Evolutionary conservation across 2,888 invertebrate species (phyloP), one percentile per base, ranked within the genome.

Genomic region (Hylaea fasciaria): DNA sequence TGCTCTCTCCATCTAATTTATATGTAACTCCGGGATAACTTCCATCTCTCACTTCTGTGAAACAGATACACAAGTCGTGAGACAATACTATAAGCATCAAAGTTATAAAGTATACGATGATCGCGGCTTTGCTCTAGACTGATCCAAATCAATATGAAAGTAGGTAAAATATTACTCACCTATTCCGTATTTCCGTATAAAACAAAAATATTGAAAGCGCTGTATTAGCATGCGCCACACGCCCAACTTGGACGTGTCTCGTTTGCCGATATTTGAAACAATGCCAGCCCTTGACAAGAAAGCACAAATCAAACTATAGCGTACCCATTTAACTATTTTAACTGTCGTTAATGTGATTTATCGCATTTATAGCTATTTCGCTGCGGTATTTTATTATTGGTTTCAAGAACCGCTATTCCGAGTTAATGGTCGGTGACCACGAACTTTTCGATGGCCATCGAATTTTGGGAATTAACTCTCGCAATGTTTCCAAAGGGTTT

Each of bases 191-290:
- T 52, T 52, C 52, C 43, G 52, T 52, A 57, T 80, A 73, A 78
- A 81, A 82, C 81, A 84, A 86, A 87, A 87, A 87, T 86, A 87
- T 85, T 83, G 83, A 84, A 86, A 85, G 80, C 76, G 71, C 46
- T 71, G 68, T 62, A 79, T 86, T 83, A 77, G 71, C 76, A 89
- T 89, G 86, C 87, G 62, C 72, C 73, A 78, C 88, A 83, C 88
- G 86, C 78, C 70, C 64, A 73, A 71, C 75, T 80, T 72, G 77
- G 62, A 86, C 90, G 90, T 88, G 89, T 78, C 72, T 74, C 74
- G 87, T 82, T 79, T 89, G 69, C 81, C 78, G 80, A 87, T 85
- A 87, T 83, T 84, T 81, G 83, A 87, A 89, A 89, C 88, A 87
- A 87, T 83, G 78, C 82, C 78, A 80, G 73, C 71, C 71, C 78